Evolutionary conservation across 2,113 vertebrate species (phyloP).

Genomic region (Solenodon paradoxus): DNA sequence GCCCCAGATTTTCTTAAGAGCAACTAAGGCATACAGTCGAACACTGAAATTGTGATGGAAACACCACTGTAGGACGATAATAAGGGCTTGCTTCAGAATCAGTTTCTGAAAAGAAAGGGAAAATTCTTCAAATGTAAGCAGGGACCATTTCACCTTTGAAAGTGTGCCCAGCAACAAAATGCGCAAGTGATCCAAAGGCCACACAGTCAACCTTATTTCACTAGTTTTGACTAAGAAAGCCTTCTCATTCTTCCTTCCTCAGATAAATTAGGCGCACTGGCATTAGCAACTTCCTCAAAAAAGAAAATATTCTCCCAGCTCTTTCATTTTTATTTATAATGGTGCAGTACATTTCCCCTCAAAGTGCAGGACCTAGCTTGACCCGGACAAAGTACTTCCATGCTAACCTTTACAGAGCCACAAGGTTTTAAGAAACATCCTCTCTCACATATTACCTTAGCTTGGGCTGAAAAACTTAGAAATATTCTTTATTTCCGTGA

Average conservation of each 20-base stretch:
- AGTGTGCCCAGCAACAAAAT: not conserved
- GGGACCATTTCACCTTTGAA: rapidly evolving
- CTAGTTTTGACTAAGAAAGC: not conserved
- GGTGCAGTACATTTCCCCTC: not conserved
- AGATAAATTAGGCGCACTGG: not conserved
- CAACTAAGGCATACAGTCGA: slow-evolving; percentile 92
- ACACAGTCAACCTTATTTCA: not conserved
- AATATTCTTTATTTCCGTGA: not conserved
- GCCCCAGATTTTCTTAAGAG: slow-evolving; percentile 92
- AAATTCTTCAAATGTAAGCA: not conserved
- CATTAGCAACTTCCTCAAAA: not conserved
- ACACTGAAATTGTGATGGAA: slow-evolving; percentile 95
- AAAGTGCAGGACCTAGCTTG: not conserved
- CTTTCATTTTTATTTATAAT: not conserved
- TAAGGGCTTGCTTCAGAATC: slow-evolving; percentile 86
- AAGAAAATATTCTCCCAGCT: not conserved
- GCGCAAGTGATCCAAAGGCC: not conserved
- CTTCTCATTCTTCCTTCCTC: not conserved
- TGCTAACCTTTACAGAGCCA: no score
- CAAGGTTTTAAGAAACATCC: not conserved
- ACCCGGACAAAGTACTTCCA: not conserved
- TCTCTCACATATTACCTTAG: not conserved
- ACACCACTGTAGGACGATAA: slow-evolving; percentile 90
- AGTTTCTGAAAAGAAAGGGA: slow-evolving; percentile 75
- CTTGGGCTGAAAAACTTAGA: not conserved